Conservation (phyloP, 2,113 vertebrate species). For the Neopipo cinnamomea region DNA sequence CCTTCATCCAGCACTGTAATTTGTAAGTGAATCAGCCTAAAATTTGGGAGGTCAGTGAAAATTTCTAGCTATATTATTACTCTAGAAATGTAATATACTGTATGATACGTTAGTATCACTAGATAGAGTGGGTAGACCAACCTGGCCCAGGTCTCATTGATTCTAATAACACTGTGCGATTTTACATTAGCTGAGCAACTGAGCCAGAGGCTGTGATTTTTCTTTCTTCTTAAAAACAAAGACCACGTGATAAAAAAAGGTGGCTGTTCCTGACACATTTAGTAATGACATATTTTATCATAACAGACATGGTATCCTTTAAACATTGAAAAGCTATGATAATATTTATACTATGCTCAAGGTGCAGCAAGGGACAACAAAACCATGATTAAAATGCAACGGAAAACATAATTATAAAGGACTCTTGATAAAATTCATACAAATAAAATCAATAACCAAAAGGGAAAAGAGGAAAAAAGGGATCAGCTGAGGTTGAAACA, state of each 20-base stretch:
- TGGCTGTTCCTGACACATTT: constrained; percentile 6
- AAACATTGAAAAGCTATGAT: constrained; percentile 27
- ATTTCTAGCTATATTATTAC: not conserved
- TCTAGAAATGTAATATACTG: not conserved
- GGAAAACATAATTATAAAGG: constrained; percentile 27
- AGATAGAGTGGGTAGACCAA: not conserved
- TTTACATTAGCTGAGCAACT: constrained; percentile 1
- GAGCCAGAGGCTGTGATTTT: constrained; percentile 15
- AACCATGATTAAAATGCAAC: constrained; percentile 51
- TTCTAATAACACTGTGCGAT: constrained; percentile 14
- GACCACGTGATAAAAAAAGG: not conserved
- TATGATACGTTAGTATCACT: not conserved
- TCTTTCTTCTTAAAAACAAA: constrained; percentile 24
- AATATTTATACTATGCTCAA: constrained; percentile 44
- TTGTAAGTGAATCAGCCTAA: constrained; percentile 11
- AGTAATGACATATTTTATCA: constrained; percentile 50
- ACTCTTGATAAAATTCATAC: constrained; percentile 5
- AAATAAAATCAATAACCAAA: constrained; percentile 22
- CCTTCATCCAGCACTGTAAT: not conserved
- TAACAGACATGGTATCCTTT: constrained; percentile 23
- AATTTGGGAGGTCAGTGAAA: not conserved
- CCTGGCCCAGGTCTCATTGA: not conserved
- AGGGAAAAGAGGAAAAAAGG: not conserved
- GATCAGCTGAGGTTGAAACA: not conserved
- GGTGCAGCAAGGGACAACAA: constrained; percentile 34